These are phyloP conservation scores for Meganola albula DNA, from an alignment of 2,888 invertebrate species.

Conservation along the genomic window DNA sequence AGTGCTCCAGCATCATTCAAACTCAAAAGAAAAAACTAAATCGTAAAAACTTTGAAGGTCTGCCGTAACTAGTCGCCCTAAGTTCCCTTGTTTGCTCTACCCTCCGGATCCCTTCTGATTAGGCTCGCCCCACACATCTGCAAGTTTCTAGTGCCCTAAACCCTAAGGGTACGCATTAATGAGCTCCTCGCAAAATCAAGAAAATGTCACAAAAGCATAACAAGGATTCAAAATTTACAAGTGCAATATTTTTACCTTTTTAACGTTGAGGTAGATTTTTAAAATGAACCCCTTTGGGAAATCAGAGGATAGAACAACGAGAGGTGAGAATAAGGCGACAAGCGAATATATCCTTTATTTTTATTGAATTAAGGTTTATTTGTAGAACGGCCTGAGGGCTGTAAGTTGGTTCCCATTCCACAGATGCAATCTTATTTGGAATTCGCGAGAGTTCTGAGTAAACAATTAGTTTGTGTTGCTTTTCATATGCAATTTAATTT, in stretches of 20 bases:
- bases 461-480: constrained; percentile 36
- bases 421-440: constrained; percentile 45
- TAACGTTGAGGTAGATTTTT: constrained; percentile 58
- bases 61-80: constrained; percentile 25
- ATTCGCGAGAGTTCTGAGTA: constrained; percentile 37
- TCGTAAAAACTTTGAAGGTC: constrained; percentile 17
- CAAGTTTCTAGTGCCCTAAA: constrained; percentile 33
- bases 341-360: constrained; percentile 44
- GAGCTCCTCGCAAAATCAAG: constrained; percentile 41
- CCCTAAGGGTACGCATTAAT: constrained; percentile 33
- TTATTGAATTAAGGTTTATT: constrained; percentile 23
- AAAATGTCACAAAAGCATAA: constrained; percentile 22
- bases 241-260: constrained; percentile 58
- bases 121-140: constrained; percentile 29
- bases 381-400: background rate
- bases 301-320: constrained; percentile 51
- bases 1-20: too few species aligned
- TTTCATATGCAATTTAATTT: constrained; percentile 26
- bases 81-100: constrained; percentile 27
- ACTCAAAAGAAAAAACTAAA: constrained; percentile 14
- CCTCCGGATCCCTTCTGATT: constrained; percentile 37
- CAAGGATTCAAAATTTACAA: constrained; percentile 48
- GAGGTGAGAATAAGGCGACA: constrained; percentile 29
- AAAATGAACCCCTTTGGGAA: constrained; percentile 69
- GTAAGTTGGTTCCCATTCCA: constrained; percentile 34